Conservation (phyloP, 2,113 vertebrate species). For the Cyprinodon variegatus region DNA sequence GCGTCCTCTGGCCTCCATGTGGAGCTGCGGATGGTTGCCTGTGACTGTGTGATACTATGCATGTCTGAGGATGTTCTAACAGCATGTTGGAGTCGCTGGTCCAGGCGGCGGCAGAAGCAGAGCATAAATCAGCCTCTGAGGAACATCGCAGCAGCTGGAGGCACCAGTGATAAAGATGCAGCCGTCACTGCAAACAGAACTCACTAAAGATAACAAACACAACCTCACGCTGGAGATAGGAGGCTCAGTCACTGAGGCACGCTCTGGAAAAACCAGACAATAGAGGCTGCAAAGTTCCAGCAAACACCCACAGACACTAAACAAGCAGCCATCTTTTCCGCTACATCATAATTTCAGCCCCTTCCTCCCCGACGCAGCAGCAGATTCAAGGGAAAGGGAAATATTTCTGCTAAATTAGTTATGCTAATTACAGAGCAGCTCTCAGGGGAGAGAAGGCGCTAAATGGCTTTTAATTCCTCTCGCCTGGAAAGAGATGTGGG, state of each 20-base stretch:
- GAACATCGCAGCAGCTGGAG: conserved; percentile 59
- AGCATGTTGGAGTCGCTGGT: conserved; percentile 37
- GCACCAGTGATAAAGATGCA: conserved; percentile 59
- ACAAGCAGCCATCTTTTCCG: conserved; percentile 70
- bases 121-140: conserved; percentile 46
- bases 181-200: conserved; percentile 41
- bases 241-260: conserved; percentile 19
- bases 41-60: conserved; percentile 24
- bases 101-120: conserved; percentile 25
- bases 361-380: conserved; percentile 45
- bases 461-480: conserved; percentile 84
- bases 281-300: conserved; percentile 39
- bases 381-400: conserved; percentile 76
- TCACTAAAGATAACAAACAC: conserved; percentile 23
- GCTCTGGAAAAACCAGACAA: conserved; percentile 19
- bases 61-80: conserved; percentile 17
- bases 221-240: conserved; percentile 24
- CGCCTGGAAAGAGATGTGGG: conserved; percentile 76
- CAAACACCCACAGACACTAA: conserved; percentile 37
- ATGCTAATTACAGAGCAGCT: conserved; percentile 82
- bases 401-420: conserved; percentile 85
- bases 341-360: conserved; percentile 72
- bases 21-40: not conserved
- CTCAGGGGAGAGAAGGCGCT: conserved; percentile 72
- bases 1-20: conserved; percentile 32